Evolutionary conservation across 2,113 vertebrate genomes (phyloP), one percentile per base, ranked within the genome.

Genomic region (Alectura lathami): DNA sequence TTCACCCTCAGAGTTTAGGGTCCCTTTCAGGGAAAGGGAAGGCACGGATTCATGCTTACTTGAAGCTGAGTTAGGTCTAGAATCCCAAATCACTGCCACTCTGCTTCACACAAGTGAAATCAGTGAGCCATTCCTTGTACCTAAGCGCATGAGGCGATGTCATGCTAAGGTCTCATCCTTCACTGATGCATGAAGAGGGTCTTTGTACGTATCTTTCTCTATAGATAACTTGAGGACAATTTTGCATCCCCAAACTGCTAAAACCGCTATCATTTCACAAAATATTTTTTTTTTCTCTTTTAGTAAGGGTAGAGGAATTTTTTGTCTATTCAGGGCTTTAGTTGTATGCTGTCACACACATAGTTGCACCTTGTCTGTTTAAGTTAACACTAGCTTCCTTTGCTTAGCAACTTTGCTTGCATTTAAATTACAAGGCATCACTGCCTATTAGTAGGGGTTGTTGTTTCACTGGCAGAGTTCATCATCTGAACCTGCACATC

Each of bases 401-500:
- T n/a, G 18, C 87, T 86, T 91, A 88, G 66, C 59, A 86, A 54
- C 36, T 88, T 86, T 8, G 3, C 34, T 74, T 81, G 73, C 11
- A 11, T 89, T 92, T 94, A 64, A 73, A 84, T 18, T 68, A 36
- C 43, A 26, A 76, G 51, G 27, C 43, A 67, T 59, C 17, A 8
- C 48, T 91, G 21, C 34, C 48, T 40, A 5, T 88, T 91, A 91
- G 89, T 11, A 68, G 77, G 34, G 42, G 62, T 66, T 93, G 92
- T 82, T 88, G 82, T 43, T 90, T 80, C 79, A 64, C 59, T 82
- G 69, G 42, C 54, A 86, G 54, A 74, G 79, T 80, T 90, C 43
- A 82, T 88, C 82, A 70, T 77, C 80, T 72, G 72, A 86, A 86
- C 74, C 66, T 62, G 45, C 45, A 77, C 60, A 74, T 56, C 83